Conservation (phyloP, 37 sponge, comb jelly and placozoan species). For the Dysidea cf. avara region DNA sequence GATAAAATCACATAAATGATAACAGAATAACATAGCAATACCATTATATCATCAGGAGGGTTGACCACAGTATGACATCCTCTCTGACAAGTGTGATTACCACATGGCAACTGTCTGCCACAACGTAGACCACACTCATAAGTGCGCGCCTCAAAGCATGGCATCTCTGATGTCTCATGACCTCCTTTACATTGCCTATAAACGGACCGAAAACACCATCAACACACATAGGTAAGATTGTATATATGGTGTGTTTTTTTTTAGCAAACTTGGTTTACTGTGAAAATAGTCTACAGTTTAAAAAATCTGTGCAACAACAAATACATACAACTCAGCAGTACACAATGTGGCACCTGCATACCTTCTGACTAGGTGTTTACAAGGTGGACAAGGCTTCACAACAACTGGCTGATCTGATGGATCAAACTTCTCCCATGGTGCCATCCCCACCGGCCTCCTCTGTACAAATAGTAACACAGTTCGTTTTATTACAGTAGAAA, state of each 20-base stretch:
- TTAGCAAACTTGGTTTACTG: too few species aligned
- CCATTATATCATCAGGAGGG: conserved; percentile 19
- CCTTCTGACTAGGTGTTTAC: conserved; percentile 35
- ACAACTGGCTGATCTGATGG: conserved; percentile 5
- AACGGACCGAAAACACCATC: too few species aligned
- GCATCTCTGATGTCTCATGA: conserved; percentile 35
- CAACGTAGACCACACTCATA: conserved; percentile 71
- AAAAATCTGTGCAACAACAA: too few species aligned
- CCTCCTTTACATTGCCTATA: conserved; percentile 46
- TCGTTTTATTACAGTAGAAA: too few species aligned
- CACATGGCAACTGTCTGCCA: conserved; percentile 71
- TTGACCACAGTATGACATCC: conserved; percentile 68
- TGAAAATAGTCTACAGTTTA: too few species aligned
- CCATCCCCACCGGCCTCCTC: conserved; percentile 30
- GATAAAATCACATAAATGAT: neutral
- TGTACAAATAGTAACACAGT: neutral
- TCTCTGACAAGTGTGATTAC: conserved; percentile 71
- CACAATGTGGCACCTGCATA: neutral
- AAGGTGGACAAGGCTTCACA: conserved; percentile 70
- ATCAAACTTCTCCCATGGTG: conserved; percentile 59
- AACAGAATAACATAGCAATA: neutral
- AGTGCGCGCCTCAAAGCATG: conserved; percentile 33
- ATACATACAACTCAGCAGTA: too few species aligned
- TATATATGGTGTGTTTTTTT: too few species aligned
- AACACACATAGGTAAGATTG: too few species aligned